phyloP scores from a whole-genome alignment of 53 echinoderm and acorn worm species.

The Mesocentrotus franciscanus region DNA sequence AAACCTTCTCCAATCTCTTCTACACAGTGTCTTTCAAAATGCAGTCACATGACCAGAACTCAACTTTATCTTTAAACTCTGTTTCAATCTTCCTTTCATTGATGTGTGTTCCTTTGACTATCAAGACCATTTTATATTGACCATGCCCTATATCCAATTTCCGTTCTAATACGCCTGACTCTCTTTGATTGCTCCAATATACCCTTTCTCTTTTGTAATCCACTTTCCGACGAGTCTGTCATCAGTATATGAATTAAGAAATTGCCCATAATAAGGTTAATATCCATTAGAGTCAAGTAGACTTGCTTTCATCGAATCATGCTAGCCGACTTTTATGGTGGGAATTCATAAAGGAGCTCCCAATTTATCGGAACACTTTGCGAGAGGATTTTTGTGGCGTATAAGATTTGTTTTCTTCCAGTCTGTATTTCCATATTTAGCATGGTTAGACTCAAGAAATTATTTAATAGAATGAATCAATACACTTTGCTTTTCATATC shows the following conservation, averaged over 20 bases:
- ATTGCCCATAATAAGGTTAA: conserved; percentile 15
- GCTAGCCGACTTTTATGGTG: background rate
- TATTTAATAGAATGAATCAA: no score
- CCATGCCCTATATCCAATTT: background rate
- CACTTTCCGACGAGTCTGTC: background rate
- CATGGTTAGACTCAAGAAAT: no score
- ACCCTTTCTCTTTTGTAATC: background rate
- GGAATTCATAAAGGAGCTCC: background rate
- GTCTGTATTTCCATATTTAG: no score
- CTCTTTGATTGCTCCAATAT: background rate
- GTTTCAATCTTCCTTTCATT: background rate
- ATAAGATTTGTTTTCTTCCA: background rate
- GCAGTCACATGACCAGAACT: no score
- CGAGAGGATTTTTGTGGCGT: background rate
- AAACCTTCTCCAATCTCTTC: no score
- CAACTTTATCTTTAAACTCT: background rate
- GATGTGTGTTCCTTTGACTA: background rate
- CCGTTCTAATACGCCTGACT: background rate
- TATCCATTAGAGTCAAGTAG: background rate
- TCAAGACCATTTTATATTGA: background rate
- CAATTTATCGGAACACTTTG: background rate
- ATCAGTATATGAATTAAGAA: conserved; percentile 23
- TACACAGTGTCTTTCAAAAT: no score
- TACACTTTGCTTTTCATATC: no score
- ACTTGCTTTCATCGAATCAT: background rate